Evolutionary conservation across 2,888 invertebrate species (phyloP), one percentile per base, ranked within the genome.

Genomic region (Parnassius glacialis): DNA sequence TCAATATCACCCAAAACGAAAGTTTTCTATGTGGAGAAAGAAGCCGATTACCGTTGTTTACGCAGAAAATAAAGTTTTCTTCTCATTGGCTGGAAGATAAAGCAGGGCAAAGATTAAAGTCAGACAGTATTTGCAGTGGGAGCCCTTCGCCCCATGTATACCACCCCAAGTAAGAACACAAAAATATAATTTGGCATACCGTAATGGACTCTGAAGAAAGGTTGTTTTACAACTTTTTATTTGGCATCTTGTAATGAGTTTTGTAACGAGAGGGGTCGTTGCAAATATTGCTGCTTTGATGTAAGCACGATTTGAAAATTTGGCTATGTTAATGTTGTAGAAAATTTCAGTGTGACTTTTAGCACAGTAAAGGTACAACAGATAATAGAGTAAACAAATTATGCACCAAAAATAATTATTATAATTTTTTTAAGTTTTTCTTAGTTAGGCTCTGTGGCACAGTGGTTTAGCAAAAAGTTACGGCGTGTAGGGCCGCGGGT

Each of bases 141-240:
- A 73, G 76, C 80, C 75, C 69, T 72, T 75, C 77, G 73, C 78
- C 80, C 87, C 84, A 81, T 85, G 81, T 81, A 88, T 87, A 87
- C 84, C 84, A 80, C 80, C 80, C 83, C 80, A 80, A 79, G 81
- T 80, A 77, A 79, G 71, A 70, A 74, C 81, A 84, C 84, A 84
- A 84, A 75, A 87, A 90, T 88, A 90, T 89, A 84, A 90, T 90
- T 90, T 83, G 84, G 81, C 84, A 87, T 85, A 83, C 83, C 87
- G 83, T 86, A 88, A 90, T 87, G 77, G 80, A 75, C 75, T 78
- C 80, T 74, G 79, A 78, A 83, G 86, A 79, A 85, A 87, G 82
- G 85, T 85, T 85, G 83, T 81, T 87, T 86, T 86, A 87, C 80
- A 85, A 85, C 83, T 85, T 83, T 83, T 86, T 89, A 87, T 89